Base-by-base conservation (phyloP, 2,113 vertebrate genomes). In the Chamaetylas fuelleborni region DNA sequence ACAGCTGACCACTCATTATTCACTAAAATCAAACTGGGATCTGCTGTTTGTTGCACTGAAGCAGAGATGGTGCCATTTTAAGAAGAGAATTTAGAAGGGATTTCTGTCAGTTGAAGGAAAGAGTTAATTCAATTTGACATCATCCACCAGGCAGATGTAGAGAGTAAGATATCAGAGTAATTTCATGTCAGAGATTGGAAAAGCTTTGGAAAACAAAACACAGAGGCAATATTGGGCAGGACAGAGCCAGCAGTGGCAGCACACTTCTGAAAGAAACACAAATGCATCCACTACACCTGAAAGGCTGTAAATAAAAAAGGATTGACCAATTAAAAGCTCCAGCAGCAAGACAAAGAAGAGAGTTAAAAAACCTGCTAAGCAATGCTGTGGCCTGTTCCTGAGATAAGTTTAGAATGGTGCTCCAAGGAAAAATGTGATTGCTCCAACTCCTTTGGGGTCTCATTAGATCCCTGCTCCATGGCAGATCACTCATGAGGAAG, bases 361-460 rank as follows among this genome's bases (percentile, higher is more conserved):
- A 60, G 29, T 13, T 74, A 14, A 92, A 70, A 61, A 69, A 2
- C 33, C n/a, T 3, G 3, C 70, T 43, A 16, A 45, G 76, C 62
- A 86, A 11, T 4, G 29, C 50, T 1, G 4, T 6, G 26, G 15
- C 50, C 87, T 25, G 9, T 8, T 88, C 82, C 64, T 67, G 18
- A 58, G 50, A 9, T 13, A 45, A 86, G 42, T 36, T 91, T 70
- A 19, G 73, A 93, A 73, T 2, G 29, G 79, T 74, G 92, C 86
- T 93, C 86, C 62, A 40, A 96, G 92, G 83, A 65, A 88, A 94
- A 78, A 5, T 0, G 5, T 6, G 88, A 92, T n/a, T 56, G 72
- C 33, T 92, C 25, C 18, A 16, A 2, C 34, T 97, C 97, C 96
- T 97, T 47, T 71, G 97, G 96, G 97, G 91, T 69, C 96, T 98